These are phyloP conservation scores for Xylocopa sonorina DNA, from an alignment of 1,140 invertebrate genomes.

Conservation along the genomic window DNA sequence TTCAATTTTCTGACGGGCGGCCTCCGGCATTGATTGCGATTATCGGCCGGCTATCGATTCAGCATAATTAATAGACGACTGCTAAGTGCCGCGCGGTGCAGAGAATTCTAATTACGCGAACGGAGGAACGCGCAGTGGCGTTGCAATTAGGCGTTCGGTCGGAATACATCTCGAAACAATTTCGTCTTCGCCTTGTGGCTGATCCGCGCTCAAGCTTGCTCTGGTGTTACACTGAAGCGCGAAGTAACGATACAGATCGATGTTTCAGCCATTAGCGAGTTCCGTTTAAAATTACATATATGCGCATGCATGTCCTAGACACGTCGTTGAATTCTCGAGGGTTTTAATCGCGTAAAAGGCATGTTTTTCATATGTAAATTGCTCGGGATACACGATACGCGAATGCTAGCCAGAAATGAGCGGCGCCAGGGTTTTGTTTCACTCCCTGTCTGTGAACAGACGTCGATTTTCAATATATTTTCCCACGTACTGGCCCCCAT, in stretches of 20 bases:
- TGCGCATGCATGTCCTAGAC: background rate
- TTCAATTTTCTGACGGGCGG: background rate
- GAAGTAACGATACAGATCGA: too few relatives aligned
- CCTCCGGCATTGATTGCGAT: background rate
- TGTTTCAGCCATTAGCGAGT: too few relatives aligned
- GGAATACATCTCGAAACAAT: background rate
- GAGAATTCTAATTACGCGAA: slow-evolving; percentile 43
- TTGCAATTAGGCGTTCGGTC: slow-evolving; percentile 10
- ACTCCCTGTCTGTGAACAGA: background rate
- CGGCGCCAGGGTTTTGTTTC: background rate
- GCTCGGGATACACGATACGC: background rate
- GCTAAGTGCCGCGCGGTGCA: background rate
- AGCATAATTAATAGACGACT: slow-evolving; percentile 48
- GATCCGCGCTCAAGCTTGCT: too few relatives aligned
- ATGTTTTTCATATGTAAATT: slow-evolving; percentile 36
- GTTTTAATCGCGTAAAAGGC: slow-evolving; percentile 56
- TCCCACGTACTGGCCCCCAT: background rate
- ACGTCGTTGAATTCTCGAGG: background rate
- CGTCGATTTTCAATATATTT: slow-evolving; percentile 24
- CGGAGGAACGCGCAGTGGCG: slow-evolving; percentile 9
- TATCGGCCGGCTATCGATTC: slow-evolving; percentile 24
- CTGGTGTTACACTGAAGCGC: too few relatives aligned
- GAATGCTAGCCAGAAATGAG: slow-evolving; percentile 12
- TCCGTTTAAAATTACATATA: background rate
- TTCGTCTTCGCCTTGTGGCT: background rate